Conservation (phyloP, 2,797 vertebrate genomes). For the Meda fulgida region DNA sequence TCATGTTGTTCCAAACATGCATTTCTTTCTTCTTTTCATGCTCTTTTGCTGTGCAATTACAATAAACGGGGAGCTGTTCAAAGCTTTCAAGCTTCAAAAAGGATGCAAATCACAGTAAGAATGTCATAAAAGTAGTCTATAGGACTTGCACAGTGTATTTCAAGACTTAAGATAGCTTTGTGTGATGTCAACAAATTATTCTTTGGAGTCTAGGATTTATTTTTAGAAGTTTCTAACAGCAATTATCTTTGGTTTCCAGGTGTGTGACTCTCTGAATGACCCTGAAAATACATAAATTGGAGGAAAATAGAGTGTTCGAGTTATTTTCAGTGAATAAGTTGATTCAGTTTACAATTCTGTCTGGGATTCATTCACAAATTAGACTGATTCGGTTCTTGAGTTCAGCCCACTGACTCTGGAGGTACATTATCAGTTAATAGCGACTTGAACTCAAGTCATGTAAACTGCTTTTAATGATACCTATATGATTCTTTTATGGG, state of each 20-base stretch:
- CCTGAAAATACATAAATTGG: not conserved
- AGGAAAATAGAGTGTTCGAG: not conserved
- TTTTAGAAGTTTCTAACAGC: not conserved
- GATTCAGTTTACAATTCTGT: not conserved
- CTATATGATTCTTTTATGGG: not conserved
- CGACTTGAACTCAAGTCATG: not conserved
- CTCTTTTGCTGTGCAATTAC: not conserved
- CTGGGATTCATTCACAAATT: not conserved
- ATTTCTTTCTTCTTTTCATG: not conserved
- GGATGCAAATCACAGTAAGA: not conserved
- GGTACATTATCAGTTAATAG: not conserved
- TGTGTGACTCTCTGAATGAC: not conserved
- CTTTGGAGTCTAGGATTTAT: not conserved
- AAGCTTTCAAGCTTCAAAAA: conserved; percentile 16
- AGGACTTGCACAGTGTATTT: not conserved
- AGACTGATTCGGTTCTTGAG: not conserved
- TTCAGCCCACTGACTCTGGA: not conserved
- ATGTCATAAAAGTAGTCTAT: not conserved
- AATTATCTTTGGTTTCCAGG: conserved; percentile 14
- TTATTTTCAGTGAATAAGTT: not conserved
- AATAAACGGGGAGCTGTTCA: not conserved
- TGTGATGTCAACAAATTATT: not conserved
- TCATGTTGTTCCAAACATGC: not conserved
- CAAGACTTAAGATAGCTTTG: not conserved
- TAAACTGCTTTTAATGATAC: not conserved